Conservation (phyloP, 2,797 vertebrate species). For the Hypotaenidia philippensis region DNA sequence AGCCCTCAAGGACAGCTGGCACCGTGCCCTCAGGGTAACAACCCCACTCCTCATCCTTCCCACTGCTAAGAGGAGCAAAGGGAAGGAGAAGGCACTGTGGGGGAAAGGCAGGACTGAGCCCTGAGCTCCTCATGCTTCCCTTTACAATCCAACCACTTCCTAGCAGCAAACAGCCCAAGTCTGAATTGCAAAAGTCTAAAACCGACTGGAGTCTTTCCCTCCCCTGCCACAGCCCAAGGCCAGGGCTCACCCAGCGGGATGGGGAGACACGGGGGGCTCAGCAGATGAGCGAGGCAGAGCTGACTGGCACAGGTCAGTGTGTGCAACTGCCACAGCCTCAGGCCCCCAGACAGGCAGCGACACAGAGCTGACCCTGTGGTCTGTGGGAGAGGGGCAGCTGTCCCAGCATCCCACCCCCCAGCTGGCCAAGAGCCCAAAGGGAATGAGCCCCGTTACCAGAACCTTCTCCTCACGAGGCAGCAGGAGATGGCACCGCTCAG, state of each 20-base stretch:
- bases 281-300: neutral
- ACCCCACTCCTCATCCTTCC: neutral
- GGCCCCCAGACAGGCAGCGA: neutral
- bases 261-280: neutral
- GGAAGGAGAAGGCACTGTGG: neutral
- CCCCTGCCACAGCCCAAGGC: neutral
- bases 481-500: neutral
- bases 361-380: neutral
- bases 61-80: neutral
- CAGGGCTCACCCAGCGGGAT: neutral
- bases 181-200: neutral
- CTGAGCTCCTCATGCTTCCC: neutral
- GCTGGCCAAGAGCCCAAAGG: neutral
- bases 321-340: neutral
- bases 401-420: neutral
- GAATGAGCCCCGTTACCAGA: neutral
- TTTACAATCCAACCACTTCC: neutral
- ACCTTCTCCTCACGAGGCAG: neutral
- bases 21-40: accelerated
- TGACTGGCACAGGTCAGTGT: neutral
- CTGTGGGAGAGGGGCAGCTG: neutral
- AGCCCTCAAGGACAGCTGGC: conserved; percentile 5
- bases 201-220: accelerated
- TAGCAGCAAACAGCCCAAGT: neutral
- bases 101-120: neutral